Conservation (phyloP, 2,797 vertebrate genomes). For the Orestias chungarensis region DNA sequence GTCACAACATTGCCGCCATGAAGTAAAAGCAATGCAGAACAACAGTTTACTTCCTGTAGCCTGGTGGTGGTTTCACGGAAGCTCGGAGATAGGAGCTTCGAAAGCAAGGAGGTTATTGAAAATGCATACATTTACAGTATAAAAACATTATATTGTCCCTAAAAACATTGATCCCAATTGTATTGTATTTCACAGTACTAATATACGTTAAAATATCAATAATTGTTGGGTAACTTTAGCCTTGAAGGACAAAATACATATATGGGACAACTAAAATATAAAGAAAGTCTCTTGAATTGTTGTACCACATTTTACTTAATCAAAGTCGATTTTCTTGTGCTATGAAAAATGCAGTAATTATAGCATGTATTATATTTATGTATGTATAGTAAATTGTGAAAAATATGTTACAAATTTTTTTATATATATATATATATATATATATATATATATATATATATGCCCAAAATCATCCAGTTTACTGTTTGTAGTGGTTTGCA, state of each 20-base stretch:
- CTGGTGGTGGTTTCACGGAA: conserved; percentile 34
- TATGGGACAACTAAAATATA: background rate
- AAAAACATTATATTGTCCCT: background rate
- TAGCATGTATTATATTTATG: too few relatives aligned
- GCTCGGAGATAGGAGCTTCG: conserved; percentile 3
- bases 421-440: too few relatives aligned
- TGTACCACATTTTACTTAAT: background rate
- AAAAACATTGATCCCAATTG: background rate
- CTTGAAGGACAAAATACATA: background rate
- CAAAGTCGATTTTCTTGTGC: background rate
- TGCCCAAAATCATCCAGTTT: too few relatives aligned
- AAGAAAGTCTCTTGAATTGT: too few relatives aligned
- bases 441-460: too few relatives aligned
- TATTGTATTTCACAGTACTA: background rate
- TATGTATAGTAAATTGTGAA: background rate
- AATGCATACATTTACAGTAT: background rate
- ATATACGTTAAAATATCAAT: background rate
- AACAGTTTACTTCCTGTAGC: conserved; percentile 58
- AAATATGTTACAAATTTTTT: background rate
- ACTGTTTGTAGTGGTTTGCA: background rate
- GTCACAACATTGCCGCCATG: conserved; percentile 26
- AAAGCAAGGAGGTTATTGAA: background rate
- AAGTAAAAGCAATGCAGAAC: conserved; percentile 19
- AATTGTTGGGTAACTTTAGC: background rate
- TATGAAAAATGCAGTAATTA: background rate